Evolutionary conservation across 1,140 invertebrate species (phyloP).

Genomic region (Oncopeltus fasciatus): DNA sequence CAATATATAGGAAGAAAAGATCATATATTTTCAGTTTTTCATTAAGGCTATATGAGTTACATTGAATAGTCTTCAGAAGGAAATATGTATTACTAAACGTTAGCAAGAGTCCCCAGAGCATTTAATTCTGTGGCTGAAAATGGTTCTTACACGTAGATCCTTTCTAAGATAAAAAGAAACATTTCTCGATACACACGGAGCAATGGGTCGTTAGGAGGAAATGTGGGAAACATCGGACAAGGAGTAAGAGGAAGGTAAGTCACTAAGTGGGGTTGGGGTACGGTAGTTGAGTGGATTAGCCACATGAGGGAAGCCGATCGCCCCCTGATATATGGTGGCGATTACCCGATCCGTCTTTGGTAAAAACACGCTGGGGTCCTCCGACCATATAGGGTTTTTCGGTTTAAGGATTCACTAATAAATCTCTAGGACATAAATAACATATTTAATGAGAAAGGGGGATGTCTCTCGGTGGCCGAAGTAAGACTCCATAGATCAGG

Average conservation of each 20-base stretch:
- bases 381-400: constrained; percentile 1
- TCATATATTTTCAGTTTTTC: no score
- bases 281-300: background rate
- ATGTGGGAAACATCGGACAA: no score
- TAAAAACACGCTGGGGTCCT: background rate
- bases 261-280: background rate
- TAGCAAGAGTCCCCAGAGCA: no score
- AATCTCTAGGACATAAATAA: background rate
- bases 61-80: no score
- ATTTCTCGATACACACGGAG: no score
- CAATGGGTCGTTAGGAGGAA: no score
- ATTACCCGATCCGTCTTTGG: constrained; percentile 4
- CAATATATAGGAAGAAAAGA: no score
- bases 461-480: background rate
- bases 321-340: background rate
- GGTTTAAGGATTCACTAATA: constrained; percentile 6
- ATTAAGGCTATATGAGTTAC: no score
- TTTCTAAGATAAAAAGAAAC: no score
- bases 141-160: no score
- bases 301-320: background rate
- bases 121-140: no score
- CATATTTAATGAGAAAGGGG: background rate
- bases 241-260: background rate
- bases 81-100: no score
- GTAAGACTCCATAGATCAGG: background rate